Evolutionary conservation across 2,888 invertebrate genomes (phyloP), one percentile per base, ranked within the genome.

Genomic region (Synergus japonicus): DNA sequence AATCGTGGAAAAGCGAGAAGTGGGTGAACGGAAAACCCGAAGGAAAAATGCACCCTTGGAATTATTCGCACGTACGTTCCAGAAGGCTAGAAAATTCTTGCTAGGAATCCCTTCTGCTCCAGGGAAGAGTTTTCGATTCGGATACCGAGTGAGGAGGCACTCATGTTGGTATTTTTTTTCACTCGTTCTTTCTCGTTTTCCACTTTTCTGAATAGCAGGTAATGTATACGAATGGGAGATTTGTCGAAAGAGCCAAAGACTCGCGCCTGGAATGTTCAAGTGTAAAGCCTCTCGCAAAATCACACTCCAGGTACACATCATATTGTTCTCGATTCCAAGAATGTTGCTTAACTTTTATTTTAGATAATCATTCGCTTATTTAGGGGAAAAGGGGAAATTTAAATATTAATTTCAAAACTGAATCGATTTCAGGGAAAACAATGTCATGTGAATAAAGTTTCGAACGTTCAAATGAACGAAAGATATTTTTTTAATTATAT

Each of bases 31-130:
- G 69, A 49, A 49, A 69, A 69, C 29, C 22, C 46, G 13, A 29
- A 29, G 29, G 29, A 29, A 29, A 29, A 29, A 29, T 29, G 29
- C 29, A 37, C 69, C 49, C 69, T 69, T 46, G 69, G 46, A 69
- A 69, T 46, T 69, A 69, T 69, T 69, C 22, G 22, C 69, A 69
- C 49, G 69, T 49, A 69, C 29, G 43, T 67, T 67, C 12, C 67
- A 22, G 22, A 60, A 22, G 5, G 22, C 22, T 60, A 12, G 5
- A 60, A 60, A 60, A 22, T 22, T 60, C 60, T 60, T 22, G 1
- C 12, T 22, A 60, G 60, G n/a, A 60, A 60, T 60, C 60, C 22
- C 60, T 60, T 12, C 12, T 60, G 22, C 22, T 22, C 13, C 60
- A 22, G 12, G 9, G 60, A 12, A 22, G 22, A 60, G 22, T 60